Conservation (phyloP, 64 coral and sea anemone genomes). For the Montipora sp. region DNA sequence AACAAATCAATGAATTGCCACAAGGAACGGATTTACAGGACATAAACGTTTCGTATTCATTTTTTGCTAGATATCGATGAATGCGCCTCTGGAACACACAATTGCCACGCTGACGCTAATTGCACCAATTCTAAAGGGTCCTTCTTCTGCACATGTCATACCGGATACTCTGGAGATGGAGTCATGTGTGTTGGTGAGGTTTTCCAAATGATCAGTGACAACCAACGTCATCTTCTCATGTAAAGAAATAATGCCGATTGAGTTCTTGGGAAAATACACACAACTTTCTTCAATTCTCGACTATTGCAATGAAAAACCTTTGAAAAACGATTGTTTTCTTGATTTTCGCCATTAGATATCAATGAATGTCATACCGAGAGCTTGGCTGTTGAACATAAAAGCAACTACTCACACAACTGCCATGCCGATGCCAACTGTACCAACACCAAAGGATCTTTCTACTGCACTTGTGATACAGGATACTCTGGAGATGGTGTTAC, state of each 20-base stretch:
- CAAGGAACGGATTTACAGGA: too few species aligned
- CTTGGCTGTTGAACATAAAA: conserved; percentile 37
- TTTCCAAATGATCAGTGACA: not conserved
- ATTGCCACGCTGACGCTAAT: conserved; percentile 43
- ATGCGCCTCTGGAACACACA: conserved; percentile 19
- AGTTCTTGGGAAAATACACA: too few species aligned
- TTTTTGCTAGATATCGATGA: conserved; percentile 56
- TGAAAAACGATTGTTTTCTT: too few species aligned
- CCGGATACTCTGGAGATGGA: conserved; percentile 60
- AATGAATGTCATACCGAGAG: conserved; percentile 56
- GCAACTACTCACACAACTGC: conserved; percentile 67
- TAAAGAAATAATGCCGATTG: not conserved
- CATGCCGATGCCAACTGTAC: conserved; percentile 75
- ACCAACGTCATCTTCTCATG: not conserved
- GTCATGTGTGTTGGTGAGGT: conserved; percentile 49
- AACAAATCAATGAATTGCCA: too few species aligned
- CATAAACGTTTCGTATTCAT: not conserved
- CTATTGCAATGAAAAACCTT: too few species aligned
- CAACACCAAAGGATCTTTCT: conserved; percentile 88
- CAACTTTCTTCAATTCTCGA: too few species aligned
- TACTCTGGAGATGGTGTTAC: conserved; percentile 89
- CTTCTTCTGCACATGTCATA: conserved; percentile 62
- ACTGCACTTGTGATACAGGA: conserved; percentile 77
- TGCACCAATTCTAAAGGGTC: conserved; percentile 71
- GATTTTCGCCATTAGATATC: conserved; percentile 49